A percentile compares a stretch with the other conserved stretches of the same genome.
phyloP scores from a whole-genome alignment of 2,888 invertebrate species.

The Drosophila meridionalis region DNA sequence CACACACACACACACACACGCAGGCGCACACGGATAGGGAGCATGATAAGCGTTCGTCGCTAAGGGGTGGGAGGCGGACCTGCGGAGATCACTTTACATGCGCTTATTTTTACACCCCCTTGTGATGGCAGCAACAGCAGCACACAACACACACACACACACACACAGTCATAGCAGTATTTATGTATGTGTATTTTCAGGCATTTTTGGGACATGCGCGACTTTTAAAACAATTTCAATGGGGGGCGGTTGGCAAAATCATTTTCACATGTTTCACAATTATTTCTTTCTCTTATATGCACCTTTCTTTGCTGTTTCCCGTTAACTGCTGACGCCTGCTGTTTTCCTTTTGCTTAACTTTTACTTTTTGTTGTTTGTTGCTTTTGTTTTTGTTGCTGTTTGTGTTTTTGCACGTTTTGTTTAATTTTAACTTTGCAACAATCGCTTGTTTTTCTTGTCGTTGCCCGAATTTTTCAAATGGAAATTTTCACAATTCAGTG shows the following conservation, averaged over 20 bases:
- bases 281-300: conserved; percentile 32
- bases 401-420: conserved; percentile 47
- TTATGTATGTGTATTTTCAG: conserved; percentile 23
- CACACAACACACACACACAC: conserved; percentile 20
- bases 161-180: conserved; percentile 19
- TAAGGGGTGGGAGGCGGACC: conserved; percentile 66
- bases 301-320: conserved; percentile 57
- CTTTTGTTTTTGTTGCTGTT: conserved; percentile 7
- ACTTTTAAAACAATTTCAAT: conserved; percentile 48
- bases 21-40: conserved; percentile 47
- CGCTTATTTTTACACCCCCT: conserved; percentile 75
- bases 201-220: conserved; percentile 32
- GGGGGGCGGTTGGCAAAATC: conserved; percentile 29
- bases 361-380: conserved; percentile 40
- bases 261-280: conserved; percentile 46
- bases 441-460: conserved; percentile 34
- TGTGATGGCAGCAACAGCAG: conserved; percentile 34
- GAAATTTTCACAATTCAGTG: conserved; percentile 72
- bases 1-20: conserved; percentile 7
- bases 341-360: conserved; percentile 47
- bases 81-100: conserved; percentile 72
- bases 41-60: conserved; percentile 61
- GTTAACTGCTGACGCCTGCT: conserved; percentile 32
- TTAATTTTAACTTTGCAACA: conserved; percentile 58
- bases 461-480: conserved; percentile 67